Evolutionary conservation across 2,797 vertebrate species (phyloP).

Genomic region (Alectoris magna): DNA sequence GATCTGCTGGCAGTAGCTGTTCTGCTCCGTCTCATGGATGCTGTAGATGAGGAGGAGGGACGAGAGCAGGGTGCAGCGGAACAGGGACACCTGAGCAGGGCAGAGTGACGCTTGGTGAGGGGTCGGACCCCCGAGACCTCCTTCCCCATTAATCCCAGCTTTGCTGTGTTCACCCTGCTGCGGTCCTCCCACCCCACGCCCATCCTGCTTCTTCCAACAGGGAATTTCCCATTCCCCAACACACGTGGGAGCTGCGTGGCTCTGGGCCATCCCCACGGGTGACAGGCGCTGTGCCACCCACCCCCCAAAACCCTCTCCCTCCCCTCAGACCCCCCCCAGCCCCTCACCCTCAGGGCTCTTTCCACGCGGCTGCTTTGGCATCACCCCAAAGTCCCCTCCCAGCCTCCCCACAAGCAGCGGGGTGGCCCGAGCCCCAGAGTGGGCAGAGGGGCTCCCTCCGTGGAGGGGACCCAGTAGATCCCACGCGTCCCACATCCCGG

Average conservation of each 20-base stretch:
- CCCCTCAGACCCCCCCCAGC: conserved; percentile 11
- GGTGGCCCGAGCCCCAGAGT: background rate
- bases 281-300: conserved; percentile 31
- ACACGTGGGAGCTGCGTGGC: background rate
- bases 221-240: conserved; percentile 15
- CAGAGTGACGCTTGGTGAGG: background rate
- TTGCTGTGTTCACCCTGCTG: background rate
- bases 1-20: conserved; percentile 72
- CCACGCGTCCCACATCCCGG: background rate
- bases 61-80: conserved; percentile 42
- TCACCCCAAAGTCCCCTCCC: conserved; percentile 40
- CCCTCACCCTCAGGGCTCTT: conserved; percentile 54
- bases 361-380: conserved; percentile 15
- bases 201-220: conserved; percentile 18
- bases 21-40: conserved; percentile 57
- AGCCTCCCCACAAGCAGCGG: background rate
- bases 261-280: conserved; percentile 14
- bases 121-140: background rate
- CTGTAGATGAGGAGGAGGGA: conserved; percentile 62
- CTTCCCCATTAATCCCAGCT: background rate
- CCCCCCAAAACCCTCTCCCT: conserved; percentile 11
- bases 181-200: background rate
- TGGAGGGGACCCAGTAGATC: background rate
- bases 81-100: conserved; percentile 71
- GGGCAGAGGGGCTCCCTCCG: background rate